Evolutionary conservation across 2,113 vertebrate species (phyloP).

Genomic region (Pituophis catenifer): DNA sequence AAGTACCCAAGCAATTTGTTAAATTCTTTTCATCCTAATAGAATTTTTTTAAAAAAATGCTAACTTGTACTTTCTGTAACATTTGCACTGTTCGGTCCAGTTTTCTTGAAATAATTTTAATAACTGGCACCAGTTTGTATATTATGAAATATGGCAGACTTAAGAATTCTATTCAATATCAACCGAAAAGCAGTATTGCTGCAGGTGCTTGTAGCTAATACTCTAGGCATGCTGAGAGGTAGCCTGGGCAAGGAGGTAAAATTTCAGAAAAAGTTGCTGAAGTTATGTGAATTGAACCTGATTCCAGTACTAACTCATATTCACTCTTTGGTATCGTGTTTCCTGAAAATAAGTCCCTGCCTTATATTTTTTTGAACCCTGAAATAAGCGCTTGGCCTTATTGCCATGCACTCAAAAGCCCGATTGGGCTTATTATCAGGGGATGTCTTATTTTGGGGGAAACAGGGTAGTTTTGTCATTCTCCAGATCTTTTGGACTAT

Average conservation of each 20-base stretch:
- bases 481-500: neutral
- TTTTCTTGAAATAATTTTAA: neutral
- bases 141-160: neutral
- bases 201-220: neutral
- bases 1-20: neutral
- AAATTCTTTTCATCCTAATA: neutral
- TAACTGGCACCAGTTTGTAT: neutral
- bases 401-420: no score
- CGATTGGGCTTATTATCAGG: no score
- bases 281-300: neutral
- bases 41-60: neutral
- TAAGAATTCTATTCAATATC: neutral
- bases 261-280: neutral
- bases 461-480: no score
- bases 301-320: neutral
- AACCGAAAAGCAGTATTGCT: neutral
- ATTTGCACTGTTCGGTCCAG: neutral
- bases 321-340: neutral
- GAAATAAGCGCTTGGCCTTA: no score
- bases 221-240: neutral
- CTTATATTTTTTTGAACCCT: no score
- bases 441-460: no score
- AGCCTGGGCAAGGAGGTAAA: neutral
- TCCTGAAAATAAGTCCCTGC: no score
- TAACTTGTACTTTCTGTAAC: neutral